Conservation (phyloP, 2,888 invertebrate species). For the Cyclophora albipunctata region DNA sequence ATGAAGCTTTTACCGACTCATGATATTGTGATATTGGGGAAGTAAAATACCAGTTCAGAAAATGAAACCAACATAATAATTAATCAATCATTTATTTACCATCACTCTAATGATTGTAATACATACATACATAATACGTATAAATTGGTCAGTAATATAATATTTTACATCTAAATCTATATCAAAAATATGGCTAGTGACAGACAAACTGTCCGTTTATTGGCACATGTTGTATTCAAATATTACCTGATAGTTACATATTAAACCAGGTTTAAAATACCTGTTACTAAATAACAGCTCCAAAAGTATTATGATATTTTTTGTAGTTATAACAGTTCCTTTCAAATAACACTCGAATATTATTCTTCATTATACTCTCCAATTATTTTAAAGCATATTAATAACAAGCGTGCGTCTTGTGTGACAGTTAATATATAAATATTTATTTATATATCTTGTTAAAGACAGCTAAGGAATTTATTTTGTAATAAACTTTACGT, state of each 20-base stretch:
- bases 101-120: slow-evolving; percentile 59
- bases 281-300: background rate
- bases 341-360: background rate
- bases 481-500: slow-evolving; percentile 31
- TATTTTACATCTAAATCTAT: slow-evolving; percentile 58
- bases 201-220: slow-evolving; percentile 43
- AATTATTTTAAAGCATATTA: slow-evolving; percentile 22
- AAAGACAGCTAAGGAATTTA: slow-evolving; percentile 38
- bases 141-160: slow-evolving; percentile 46
- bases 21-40: too few species aligned
- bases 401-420: slow-evolving; percentile 47
- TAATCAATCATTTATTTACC: slow-evolving; percentile 65
- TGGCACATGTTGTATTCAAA: slow-evolving; percentile 62
- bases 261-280: too few species aligned
- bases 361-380: background rate
- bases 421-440: slow-evolving; percentile 65
- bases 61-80: slow-evolving; percentile 27
- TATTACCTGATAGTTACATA: background rate
- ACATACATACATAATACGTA: slow-evolving; percentile 57
- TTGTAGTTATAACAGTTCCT: background rate
- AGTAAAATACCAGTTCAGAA: too few species aligned
- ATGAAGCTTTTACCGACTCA: too few species aligned
- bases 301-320: background rate
- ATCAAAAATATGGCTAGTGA: slow-evolving; percentile 69
- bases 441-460: slow-evolving; percentile 62